phyloP scores from a whole-genome alignment of 2,888 invertebrate genomes.

The Margaritifera margaritifera region DNA sequence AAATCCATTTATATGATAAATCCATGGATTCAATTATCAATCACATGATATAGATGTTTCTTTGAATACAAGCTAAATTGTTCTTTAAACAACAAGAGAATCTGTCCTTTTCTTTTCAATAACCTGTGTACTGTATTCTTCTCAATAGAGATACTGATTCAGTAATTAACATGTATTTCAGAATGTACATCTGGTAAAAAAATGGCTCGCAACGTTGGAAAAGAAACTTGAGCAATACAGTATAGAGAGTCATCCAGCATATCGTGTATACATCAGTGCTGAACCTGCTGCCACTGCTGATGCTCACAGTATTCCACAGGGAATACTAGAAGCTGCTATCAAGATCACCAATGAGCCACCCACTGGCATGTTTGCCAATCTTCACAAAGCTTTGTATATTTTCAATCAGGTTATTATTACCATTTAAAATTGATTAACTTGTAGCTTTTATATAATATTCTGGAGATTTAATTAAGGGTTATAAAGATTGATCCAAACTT shows the following conservation, averaged over 20 bases:
- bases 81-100: no score
- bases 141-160: no score
- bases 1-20: no score
- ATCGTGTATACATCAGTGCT: conserved; percentile 93
- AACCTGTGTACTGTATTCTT: no score
- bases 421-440: no score
- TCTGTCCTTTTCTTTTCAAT: no score
- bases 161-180: conserved; percentile 73
- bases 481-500: no score
- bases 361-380: conserved; percentile 95
- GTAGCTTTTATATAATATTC: no score
- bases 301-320: conserved; percentile 94
- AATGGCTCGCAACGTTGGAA: conserved; percentile 91
- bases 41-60: no score
- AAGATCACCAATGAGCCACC: conserved; percentile 98
- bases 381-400: conserved; percentile 94
- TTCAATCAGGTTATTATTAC: conserved; percentile 81
- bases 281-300: conserved; percentile 91
- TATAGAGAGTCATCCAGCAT: conserved; percentile 84
- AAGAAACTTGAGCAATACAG: conserved; percentile 91
- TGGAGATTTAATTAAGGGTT: no score
- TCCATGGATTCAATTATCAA: no score
- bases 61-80: no score
- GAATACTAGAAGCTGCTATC: conserved; percentile 94
- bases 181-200: conserved; percentile 95